A percentile compares a stretch with the other conserved stretches of the same genome.
phyloP scores from a whole-genome alignment of 2,888 invertebrate genomes.

The Epirrhoe tristata region DNA sequence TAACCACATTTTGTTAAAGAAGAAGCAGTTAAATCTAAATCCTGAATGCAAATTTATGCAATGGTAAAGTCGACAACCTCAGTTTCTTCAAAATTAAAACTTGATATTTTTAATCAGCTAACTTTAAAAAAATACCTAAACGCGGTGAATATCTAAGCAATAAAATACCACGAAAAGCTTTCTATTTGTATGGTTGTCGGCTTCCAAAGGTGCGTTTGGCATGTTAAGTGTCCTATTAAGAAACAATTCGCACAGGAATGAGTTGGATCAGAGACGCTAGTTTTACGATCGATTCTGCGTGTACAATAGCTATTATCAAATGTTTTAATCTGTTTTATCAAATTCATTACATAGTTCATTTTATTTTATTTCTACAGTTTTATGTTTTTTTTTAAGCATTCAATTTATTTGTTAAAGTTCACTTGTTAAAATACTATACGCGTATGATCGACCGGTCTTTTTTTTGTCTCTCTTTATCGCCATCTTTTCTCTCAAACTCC shows the following conservation, averaged over 20 bases:
- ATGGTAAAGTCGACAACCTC: neutral
- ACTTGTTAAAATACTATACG: neutral
- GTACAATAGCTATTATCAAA: no score
- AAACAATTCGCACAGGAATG: slow-evolving; percentile 47
- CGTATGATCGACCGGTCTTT: neutral
- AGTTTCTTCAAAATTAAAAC: neutral
- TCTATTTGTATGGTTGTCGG: slow-evolving; percentile 48
- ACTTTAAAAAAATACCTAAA: neutral
- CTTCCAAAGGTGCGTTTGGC: slow-evolving; percentile 34
- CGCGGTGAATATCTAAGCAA: slow-evolving; percentile 21
- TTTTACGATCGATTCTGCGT: neutral
- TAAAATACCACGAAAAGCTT: slow-evolving; percentile 30
- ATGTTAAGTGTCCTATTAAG: slow-evolving; percentile 48
- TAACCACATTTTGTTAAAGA: no score
- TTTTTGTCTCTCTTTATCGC: no score
- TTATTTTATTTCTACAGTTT: no score
- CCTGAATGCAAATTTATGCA: neutral
- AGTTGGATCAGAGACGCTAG: slow-evolving; percentile 15
- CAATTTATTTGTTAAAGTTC: no score
- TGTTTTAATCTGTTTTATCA: no score
- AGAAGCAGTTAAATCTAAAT: no score
- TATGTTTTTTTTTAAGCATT: no score
- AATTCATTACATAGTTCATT: no score
- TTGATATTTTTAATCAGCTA: neutral
- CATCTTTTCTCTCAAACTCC: no score